Conservation (phyloP, 1,140 invertebrate genomes). For the Hycleus cichorii region DNA sequence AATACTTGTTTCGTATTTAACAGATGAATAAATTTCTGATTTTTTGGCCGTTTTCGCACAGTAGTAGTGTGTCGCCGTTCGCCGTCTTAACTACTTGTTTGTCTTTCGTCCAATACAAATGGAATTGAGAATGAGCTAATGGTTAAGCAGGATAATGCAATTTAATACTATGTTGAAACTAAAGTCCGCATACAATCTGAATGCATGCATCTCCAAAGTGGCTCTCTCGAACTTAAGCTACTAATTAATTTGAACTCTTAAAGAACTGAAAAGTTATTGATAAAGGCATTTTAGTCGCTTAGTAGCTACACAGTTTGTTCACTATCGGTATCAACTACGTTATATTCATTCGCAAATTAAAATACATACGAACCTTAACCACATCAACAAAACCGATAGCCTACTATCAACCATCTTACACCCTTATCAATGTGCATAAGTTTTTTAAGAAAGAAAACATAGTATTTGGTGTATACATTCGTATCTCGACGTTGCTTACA, state of each 20-base stretch:
- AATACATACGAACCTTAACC: too few relatives aligned
- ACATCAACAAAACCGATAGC: too few relatives aligned
- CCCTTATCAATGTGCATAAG: too few relatives aligned
- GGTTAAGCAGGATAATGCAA: conserved; percentile 14
- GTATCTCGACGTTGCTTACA: too few relatives aligned
- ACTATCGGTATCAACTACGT: too few relatives aligned
- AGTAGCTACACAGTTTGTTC: neutral
- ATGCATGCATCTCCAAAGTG: conserved; percentile 13
- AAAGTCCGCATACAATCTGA: conserved; percentile 13
- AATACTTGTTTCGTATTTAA: neutral
- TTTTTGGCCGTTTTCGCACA: neutral
- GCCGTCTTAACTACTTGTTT: neutral
- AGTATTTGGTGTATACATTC: too few relatives aligned
- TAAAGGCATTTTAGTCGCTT: conserved; percentile 4
- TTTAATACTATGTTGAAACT: conserved; percentile 9
- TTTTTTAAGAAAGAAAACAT: too few relatives aligned
- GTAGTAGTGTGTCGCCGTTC: neutral
- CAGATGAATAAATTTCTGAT: neutral
- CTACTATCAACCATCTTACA: too few relatives aligned
- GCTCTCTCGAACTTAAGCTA: conserved; percentile 13
- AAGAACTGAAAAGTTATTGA: conserved; percentile 12
- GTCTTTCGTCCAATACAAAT: neutral
- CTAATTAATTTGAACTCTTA: conserved; percentile 16
- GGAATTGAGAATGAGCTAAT: conserved; percentile 8
- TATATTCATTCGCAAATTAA: too few relatives aligned